A percentile compares a stretch with the other conserved stretches of the same genome.
These are phyloP conservation scores for Lucilia sericata DNA, from an alignment of 1,140 invertebrate species.

Conservation along the genomic window DNA sequence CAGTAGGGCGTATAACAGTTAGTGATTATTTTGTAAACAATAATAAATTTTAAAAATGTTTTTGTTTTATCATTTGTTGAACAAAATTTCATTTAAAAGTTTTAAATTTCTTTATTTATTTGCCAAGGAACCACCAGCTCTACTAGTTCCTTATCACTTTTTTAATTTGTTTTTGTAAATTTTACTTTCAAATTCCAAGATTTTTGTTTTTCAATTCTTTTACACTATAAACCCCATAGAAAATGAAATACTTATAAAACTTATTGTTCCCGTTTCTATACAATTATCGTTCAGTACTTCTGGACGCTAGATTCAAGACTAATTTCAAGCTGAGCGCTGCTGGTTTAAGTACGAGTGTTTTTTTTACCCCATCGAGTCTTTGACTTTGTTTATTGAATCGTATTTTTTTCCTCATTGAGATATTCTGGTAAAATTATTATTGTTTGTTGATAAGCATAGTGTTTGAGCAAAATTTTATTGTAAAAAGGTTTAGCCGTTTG, in stretches of 20 bases:
- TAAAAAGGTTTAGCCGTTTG: no score
- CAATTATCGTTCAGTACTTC: not conserved
- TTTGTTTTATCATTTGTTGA: not conserved
- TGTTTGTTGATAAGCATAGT: not conserved
- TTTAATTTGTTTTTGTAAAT: not conserved
- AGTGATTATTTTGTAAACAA: not conserved
- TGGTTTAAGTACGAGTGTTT: not conserved
- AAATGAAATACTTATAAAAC: no score
- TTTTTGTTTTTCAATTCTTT: not conserved
- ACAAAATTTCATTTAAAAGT: not conserved
- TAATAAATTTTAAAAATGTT: not conserved
- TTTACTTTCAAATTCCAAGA: not conserved
- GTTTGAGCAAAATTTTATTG: not conserved
- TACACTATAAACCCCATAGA: no score
- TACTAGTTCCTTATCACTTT: conserved; percentile 4
- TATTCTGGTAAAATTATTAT: not conserved
- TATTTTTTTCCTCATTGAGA: not conserved
- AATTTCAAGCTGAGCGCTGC: not conserved
- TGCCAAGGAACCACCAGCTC: not conserved
- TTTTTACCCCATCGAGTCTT: not conserved
- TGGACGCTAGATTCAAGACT: not conserved
- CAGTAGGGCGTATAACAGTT: not conserved
- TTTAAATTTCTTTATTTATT: not conserved
- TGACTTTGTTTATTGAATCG: conserved; percentile 6
- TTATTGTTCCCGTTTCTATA: not conserved